A percentile compares a stretch with the other conserved stretches of the same genome.
Evolutionary conservation across 2,888 invertebrate genomes (phyloP).

Genomic region (Tipula confusa): DNA sequence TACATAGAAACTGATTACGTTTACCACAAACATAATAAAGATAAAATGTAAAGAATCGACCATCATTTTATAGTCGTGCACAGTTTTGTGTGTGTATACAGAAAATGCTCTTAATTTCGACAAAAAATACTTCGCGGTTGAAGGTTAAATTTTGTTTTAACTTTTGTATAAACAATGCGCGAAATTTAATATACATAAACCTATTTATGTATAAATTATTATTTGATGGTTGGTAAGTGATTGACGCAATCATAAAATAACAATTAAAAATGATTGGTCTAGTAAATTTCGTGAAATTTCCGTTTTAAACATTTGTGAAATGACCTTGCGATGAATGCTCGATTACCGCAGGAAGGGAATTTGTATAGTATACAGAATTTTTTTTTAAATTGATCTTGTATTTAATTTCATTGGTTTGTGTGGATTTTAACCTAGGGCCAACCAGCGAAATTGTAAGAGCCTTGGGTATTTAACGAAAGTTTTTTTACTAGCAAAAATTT

Average conservation of each 20-base stretch:
- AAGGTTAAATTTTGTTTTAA: background rate
- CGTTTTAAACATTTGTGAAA: too few relatives aligned
- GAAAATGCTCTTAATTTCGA: background rate
- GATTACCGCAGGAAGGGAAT: too few relatives aligned
- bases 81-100: background rate
- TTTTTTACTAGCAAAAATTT: too few relatives aligned
- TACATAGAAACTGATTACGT: background rate
- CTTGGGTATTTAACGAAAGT: too few relatives aligned
- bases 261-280: too few relatives aligned
- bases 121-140: conserved; percentile 4
- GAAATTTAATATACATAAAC: background rate
- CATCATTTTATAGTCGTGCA: background rate
- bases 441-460: too few relatives aligned
- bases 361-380: too few relatives aligned
- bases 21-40: background rate
- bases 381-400: too few relatives aligned
- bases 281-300: too few relatives aligned
- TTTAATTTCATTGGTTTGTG: too few relatives aligned
- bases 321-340: too few relatives aligned
- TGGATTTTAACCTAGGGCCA: too few relatives aligned
- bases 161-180: background rate
- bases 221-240: background rate
- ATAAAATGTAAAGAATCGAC: background rate
- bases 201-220: background rate
- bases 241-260: background rate